Percentiles rank a stretch among this genome's conserved stretches.
Conservation (phyloP, 2,113 vertebrate genomes). For the Rhinoderma darwinii region DNA sequence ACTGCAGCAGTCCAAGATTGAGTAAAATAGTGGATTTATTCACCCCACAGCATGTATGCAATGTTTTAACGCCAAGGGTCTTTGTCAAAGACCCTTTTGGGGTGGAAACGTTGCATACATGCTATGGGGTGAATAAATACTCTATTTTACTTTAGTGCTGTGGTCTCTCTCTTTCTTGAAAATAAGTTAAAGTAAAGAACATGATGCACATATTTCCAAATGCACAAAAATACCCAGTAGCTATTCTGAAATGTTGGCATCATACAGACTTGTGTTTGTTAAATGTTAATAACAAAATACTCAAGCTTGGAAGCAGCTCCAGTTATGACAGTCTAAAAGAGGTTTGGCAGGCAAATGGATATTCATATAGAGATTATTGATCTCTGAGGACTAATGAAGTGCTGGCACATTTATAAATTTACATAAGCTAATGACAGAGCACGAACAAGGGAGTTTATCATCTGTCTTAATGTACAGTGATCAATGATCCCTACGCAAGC, state of each 20-base stretch:
- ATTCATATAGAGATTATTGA: background rate
- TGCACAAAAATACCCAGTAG: background rate
- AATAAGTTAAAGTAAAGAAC: background rate
- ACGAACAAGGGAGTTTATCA: background rate
- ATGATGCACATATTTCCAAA: background rate
- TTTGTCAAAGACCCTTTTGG: too few species aligned
- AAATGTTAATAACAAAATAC: background rate
- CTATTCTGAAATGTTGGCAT: background rate
- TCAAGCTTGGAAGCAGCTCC: background rate
- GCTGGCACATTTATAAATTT: background rate
- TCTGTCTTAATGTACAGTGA: background rate
- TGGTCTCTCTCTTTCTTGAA: too few species aligned
- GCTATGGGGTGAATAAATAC: too few species aligned
- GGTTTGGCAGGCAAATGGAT: background rate
- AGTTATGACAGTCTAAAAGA: background rate
- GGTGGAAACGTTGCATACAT: too few species aligned
- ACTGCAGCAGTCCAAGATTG: too few species aligned
- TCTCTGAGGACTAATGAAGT: conserved; percentile 15
- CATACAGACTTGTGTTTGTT: background rate
- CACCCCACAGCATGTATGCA: too few species aligned
- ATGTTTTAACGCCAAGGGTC: too few species aligned
- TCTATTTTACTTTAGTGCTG: too few species aligned
- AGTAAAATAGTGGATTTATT: too few species aligned
- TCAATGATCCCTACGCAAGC: background rate
- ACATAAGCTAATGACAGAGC: conserved; percentile 1